Conservation (phyloP, 1,140 invertebrate species). For the Drosophila fuyamai region DNA sequence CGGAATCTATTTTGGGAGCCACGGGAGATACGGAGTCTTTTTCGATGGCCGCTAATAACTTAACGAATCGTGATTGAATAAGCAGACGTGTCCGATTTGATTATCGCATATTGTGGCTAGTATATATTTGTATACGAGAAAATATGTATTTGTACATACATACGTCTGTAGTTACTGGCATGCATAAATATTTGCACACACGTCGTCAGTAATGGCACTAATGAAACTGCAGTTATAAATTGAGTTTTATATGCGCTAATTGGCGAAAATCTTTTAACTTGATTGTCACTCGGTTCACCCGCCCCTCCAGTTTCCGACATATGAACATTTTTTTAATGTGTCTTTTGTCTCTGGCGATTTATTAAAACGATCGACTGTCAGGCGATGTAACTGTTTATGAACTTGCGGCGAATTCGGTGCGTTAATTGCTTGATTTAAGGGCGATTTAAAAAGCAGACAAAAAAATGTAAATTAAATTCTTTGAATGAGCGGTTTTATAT, state of each 20-base stretch:
- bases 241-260: conserved; percentile 54
- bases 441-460: conserved; percentile 30
- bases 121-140: conserved; percentile 10
- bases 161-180: background rate
- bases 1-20: conserved; percentile 18
- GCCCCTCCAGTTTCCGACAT: background rate
- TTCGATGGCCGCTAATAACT: conserved; percentile 18
- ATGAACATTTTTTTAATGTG: conserved; percentile 3
- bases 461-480: background rate
- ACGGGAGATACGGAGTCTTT: conserved; percentile 1
- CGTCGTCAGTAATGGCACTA: conserved; percentile 13
- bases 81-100: conserved; percentile 55
- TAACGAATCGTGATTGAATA: conserved; percentile 43
- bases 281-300: conserved; percentile 6
- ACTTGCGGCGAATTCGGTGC: conserved; percentile 8
- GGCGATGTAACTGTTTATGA: conserved; percentile 36
- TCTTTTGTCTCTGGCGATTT: conserved; percentile 32
- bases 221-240: conserved; percentile 58
- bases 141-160: conserved; percentile 2
- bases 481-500: no score
- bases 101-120: conserved; percentile 30
- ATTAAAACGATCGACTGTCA: conserved; percentile 40
- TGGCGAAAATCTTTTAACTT: conserved; percentile 56
- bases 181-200: conserved; percentile 12
- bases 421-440: conserved; percentile 55